Percentiles rank a stretch among this genome's conserved stretches.
Evolutionary conservation across 2,888 invertebrate genomes (phyloP).

Genomic region (Parnassius mnemosyne): DNA sequence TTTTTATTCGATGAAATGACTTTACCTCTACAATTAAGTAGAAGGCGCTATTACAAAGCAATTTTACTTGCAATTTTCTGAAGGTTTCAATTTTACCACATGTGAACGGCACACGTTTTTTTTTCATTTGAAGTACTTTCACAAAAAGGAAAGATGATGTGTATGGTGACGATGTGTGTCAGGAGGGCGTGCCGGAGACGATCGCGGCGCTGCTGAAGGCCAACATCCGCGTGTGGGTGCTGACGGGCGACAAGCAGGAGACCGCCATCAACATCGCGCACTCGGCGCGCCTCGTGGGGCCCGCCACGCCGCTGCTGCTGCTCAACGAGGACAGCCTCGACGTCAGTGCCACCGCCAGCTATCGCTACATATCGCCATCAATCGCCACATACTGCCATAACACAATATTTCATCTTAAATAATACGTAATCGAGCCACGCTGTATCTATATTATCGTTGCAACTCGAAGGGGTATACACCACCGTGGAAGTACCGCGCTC

Average conservation of each 20-base stretch:
- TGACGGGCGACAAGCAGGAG: conserved; percentile 99
- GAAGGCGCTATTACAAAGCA: no score
- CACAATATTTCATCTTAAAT: neutral
- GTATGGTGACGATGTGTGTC: conserved; percentile 13
- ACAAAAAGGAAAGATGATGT: no score
- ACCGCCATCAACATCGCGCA: conserved; percentile 99
- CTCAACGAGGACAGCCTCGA: conserved; percentile 95
- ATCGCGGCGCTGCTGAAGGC: conserved; percentile 95
- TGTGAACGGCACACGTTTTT: no score
- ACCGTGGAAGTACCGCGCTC: no score
- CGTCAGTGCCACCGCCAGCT: conserved; percentile 79
- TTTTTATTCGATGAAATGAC: no score
- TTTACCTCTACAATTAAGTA: no score
- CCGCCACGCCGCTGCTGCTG: conserved; percentile 91
- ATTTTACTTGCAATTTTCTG: no score
- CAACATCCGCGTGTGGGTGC: conserved; percentile 97
- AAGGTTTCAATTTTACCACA: no score
- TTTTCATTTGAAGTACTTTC: no score
- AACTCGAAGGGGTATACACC: no score
- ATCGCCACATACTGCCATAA: neutral
- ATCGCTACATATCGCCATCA: neutral
- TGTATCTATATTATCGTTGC: no score
- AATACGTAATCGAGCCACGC: no score
- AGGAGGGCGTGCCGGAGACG: conserved; percentile 95
- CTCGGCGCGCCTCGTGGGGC: conserved; percentile 92